A percentile compares a stretch with the other conserved stretches of the same genome.
Conservation (phyloP, 2,113 vertebrate genomes). For the Gorsachius goisagi region DNA sequence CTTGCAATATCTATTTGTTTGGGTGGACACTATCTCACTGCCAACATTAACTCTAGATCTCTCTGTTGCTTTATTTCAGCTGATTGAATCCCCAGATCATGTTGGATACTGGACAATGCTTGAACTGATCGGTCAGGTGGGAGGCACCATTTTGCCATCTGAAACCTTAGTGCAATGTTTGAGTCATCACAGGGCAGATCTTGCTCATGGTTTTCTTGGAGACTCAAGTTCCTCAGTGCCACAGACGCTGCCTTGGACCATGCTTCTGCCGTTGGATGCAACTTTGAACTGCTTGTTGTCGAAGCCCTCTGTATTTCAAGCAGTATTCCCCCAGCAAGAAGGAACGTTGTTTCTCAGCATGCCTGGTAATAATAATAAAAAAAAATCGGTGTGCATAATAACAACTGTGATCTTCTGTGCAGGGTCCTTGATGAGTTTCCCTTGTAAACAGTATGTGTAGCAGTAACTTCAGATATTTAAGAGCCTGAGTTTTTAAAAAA, state of each 20-base stretch:
- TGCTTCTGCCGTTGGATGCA: conserved; percentile 72
- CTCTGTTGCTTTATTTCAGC: conserved; percentile 66
- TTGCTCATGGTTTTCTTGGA: neutral
- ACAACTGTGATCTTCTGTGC: neutral
- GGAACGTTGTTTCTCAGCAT: conserved; percentile 73
- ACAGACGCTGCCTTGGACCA: conserved; percentile 26
- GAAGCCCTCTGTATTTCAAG: conserved; percentile 67
- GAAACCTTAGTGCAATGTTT: conserved; percentile 64
- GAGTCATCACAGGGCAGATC: neutral
- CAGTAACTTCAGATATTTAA: neutral
- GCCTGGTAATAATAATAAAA: conserved; percentile 49
- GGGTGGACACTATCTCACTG: neutral
- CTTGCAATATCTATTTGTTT: accelerated
- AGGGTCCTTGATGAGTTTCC: neutral
- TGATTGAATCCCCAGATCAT: conserved; percentile 75
- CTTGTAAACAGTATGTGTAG: neutral
- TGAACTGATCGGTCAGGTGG: conserved; percentile 72
- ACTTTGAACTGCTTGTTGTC: conserved; percentile 80
- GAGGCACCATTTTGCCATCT: conserved; percentile 82
- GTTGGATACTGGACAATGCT: conserved; percentile 79
- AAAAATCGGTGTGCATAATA: neutral
- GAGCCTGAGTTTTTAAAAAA: neutral
- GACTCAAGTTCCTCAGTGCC: neutral
- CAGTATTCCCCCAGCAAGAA: conserved; percentile 75
- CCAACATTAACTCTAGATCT: neutral